Percentiles rank a stretch among this genome's conserved stretches.
These are phyloP conservation scores for Heterochromis multidens DNA, from an alignment of 2,113 vertebrate species.

Conservation along the genomic window DNA sequence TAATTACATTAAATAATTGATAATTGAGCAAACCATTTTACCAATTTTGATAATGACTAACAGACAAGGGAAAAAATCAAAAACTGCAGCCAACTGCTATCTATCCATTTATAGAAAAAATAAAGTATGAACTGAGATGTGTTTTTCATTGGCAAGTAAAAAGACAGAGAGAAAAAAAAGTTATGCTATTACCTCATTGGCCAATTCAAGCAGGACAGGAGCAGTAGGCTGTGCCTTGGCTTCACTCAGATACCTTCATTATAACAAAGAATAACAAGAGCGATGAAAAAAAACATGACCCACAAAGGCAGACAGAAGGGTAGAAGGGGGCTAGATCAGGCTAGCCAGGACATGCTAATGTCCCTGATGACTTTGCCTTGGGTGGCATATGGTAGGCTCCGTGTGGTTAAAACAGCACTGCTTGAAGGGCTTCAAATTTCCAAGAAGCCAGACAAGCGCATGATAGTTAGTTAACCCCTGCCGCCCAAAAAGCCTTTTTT, in stretches of 20 bases:
- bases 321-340: slow-evolving; percentile 71
- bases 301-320: slow-evolving; percentile 79
- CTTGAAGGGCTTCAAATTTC: slow-evolving; percentile 73
- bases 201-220: slow-evolving; percentile 89
- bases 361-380: slow-evolving; percentile 74
- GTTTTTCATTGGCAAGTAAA: not conserved
- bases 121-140: not conserved
- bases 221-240: slow-evolving; percentile 81
- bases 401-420: slow-evolving; percentile 68
- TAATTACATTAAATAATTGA: slow-evolving; percentile 90
- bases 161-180: slow-evolving; percentile 7
- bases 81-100: slow-evolving; percentile 67
- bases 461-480: slow-evolving; percentile 73
- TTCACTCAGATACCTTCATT: slow-evolving; percentile 86
- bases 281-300: slow-evolving; percentile 33
- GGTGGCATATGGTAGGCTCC: slow-evolving; percentile 74
- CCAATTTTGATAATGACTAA: slow-evolving; percentile 91
- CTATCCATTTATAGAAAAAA: slow-evolving; percentile 54
- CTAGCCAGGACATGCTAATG: slow-evolving; percentile 79
- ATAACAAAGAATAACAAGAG: slow-evolving; percentile 73
- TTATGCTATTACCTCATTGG: slow-evolving; percentile 90
- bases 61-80: slow-evolving; percentile 68
- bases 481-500: slow-evolving; percentile 58
- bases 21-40: slow-evolving; percentile 83
- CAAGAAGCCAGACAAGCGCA: slow-evolving; percentile 68